Evolutionary conservation across 2,888 invertebrate genomes (phyloP).

Genomic region (Mellilla xanthometata): DNA sequence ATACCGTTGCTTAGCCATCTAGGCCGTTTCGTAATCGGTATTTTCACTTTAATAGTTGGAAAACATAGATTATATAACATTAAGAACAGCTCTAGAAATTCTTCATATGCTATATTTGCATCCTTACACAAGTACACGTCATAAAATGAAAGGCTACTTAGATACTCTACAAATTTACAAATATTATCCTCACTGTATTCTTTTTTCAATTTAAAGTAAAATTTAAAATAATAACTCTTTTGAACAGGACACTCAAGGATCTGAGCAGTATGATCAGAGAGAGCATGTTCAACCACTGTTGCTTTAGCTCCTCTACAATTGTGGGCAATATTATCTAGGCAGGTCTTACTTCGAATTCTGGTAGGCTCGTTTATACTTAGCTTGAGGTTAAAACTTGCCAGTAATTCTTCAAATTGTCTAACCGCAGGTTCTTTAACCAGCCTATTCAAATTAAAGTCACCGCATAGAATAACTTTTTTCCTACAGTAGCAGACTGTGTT

Average conservation of each 20-base stretch:
- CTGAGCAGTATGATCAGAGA: too few relatives aligned
- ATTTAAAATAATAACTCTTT: too few relatives aligned
- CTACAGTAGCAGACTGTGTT: background rate
- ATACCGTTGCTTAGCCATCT: conserved; percentile 1
- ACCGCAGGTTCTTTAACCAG: background rate
- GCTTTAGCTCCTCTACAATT: too few relatives aligned
- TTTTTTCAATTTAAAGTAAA: too few relatives aligned
- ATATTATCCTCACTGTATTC: too few relatives aligned
- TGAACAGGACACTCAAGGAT: too few relatives aligned
- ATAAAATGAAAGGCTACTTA: too few relatives aligned
- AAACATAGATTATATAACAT: background rate
- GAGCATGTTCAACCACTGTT: too few relatives aligned
- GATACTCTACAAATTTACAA: too few relatives aligned
- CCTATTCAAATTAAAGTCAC: background rate
- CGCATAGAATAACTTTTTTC: background rate
- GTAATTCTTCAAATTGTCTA: background rate
- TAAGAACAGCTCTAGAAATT: background rate
- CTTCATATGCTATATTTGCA: too few relatives aligned
- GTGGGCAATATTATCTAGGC: background rate
- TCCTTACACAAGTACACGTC: too few relatives aligned
- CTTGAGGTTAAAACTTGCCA: background rate
- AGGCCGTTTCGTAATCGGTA: background rate
- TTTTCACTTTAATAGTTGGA: background rate
- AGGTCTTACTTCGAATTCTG: background rate
- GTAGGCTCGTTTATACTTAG: background rate